phyloP scores from a whole-genome alignment of 1,140 invertebrate species.

The Drosophila nasuta region DNA sequence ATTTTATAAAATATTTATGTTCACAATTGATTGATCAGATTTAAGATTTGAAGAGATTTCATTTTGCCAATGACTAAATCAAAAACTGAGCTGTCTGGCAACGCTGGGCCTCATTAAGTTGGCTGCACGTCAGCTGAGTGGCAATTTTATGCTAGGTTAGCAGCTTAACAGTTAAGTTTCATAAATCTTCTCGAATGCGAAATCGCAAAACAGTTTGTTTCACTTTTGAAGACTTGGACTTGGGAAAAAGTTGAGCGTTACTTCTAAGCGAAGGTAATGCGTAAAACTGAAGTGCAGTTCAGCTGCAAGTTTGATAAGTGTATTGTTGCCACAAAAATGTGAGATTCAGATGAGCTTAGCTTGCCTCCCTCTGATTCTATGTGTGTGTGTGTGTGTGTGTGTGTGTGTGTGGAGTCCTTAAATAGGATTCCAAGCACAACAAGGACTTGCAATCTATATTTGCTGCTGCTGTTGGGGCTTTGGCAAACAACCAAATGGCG shows the following conservation, averaged over 20 bases:
- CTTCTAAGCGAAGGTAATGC: background rate
- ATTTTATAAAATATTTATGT: too few species aligned
- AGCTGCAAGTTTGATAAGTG: background rate
- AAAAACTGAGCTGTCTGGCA: background rate
- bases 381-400: background rate
- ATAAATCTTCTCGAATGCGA: background rate
- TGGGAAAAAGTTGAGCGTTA: background rate
- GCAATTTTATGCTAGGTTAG: background rate
- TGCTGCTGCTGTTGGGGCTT: background rate
- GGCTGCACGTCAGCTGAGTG: background rate
- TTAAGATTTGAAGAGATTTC: too few species aligned
- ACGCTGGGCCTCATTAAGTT: background rate
- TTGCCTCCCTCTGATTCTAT: background rate
- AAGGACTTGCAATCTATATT: constrained; percentile 3
- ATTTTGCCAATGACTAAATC: too few species aligned
- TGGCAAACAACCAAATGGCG: constrained; percentile 4
- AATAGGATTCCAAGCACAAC: constrained; percentile 7
- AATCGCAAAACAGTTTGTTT: background rate
- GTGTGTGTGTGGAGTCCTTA: background rate
- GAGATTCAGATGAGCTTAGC: background rate
- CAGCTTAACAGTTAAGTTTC: background rate
- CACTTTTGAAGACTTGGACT: background rate
- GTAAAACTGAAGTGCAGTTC: background rate
- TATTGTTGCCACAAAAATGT: background rate
- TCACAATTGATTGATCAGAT: too few species aligned